Evolutionary conservation across 2,113 vertebrate species (phyloP).

Genomic region (Prunella himalayana): DNA sequence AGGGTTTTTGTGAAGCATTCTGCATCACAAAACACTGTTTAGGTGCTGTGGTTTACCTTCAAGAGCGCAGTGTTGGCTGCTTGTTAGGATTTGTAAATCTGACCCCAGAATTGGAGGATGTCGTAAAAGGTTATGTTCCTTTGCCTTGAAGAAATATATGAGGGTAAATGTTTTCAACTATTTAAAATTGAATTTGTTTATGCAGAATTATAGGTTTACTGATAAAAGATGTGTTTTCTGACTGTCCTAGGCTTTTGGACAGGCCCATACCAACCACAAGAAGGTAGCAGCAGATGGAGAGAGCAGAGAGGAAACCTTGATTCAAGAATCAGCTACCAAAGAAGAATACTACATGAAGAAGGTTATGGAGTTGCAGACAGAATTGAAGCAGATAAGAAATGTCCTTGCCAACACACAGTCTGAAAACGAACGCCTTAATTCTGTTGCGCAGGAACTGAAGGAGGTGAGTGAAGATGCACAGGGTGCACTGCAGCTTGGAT

Average conservation of each 20-base stretch:
- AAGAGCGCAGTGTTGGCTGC: not conserved
- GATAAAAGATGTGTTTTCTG: not conserved
- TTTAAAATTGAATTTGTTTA: not conserved
- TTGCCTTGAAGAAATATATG: not conserved
- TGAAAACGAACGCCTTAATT: conserved; percentile 89
- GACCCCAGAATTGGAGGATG: not conserved
- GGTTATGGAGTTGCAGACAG: conserved; percentile 91
- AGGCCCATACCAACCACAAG: conserved; percentile 92
- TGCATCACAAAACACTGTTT: not conserved
- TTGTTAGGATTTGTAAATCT: not conserved
- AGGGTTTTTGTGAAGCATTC: not conserved
- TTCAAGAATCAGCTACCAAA: conserved; percentile 95
- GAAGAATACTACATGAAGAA: conserved; percentile 94
- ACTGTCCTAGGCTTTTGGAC: conserved; percentile 87
- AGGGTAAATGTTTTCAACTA: not conserved
- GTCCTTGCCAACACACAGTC: conserved; percentile 84
- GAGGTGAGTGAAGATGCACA: conserved; percentile 76
- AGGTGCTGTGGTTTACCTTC: not conserved
- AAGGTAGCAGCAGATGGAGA: conserved; percentile 97
- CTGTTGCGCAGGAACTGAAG: conserved; percentile 86
- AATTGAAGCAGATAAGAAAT: conserved; percentile 87
- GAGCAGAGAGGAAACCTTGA: conserved; percentile 94
- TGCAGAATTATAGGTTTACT: not conserved
- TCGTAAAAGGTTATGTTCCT: not conserved
- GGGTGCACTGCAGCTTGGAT: not conserved